Evolutionary conservation across 2,888 invertebrate genomes (phyloP).

Genomic region (Anthrax anthrax): DNA sequence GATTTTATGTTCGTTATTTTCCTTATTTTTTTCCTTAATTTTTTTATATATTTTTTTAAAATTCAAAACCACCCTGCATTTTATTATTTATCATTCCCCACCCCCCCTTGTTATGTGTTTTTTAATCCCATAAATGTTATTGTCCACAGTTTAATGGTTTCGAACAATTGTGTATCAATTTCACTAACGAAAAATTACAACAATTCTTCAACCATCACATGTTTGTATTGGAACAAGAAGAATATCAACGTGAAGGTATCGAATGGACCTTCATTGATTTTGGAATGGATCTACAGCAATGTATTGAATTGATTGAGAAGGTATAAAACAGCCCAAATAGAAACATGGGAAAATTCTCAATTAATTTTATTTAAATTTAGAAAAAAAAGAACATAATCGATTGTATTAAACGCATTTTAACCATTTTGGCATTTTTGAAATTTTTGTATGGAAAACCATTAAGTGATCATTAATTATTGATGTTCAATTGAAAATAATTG

Average conservation of each 20-base stretch:
- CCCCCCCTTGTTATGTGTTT: background rate
- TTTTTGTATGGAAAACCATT: too few species aligned
- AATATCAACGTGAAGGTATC: slow-evolving; percentile 81
- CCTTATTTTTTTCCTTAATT: background rate
- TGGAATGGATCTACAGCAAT: slow-evolving; percentile 76
- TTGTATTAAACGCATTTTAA: too few species aligned
- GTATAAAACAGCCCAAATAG: slow-evolving; percentile 27
- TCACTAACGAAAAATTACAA: slow-evolving; percentile 86
- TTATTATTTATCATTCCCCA: background rate
- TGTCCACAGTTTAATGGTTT: slow-evolving; percentile 69
- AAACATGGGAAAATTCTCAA: too few species aligned
- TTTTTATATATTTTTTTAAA: background rate
- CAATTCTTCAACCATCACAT: slow-evolving; percentile 93
- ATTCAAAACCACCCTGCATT: background rate
- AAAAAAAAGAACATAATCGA: too few species aligned
- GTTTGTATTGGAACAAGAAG: slow-evolving; percentile 89
- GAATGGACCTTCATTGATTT: slow-evolving; percentile 89
- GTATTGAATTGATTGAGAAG: slow-evolving; percentile 66
- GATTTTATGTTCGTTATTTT: background rate
- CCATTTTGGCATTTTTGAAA: slow-evolving; percentile 3
- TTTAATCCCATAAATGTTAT: slow-evolving; percentile 9
- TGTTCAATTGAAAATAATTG: too few species aligned
- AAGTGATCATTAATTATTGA: too few species aligned
- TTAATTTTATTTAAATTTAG: background rate
- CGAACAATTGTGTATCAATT: slow-evolving; percentile 89